Conservation (phyloP, 1,140 invertebrate genomes). For the Drosophila pachea region DNA sequence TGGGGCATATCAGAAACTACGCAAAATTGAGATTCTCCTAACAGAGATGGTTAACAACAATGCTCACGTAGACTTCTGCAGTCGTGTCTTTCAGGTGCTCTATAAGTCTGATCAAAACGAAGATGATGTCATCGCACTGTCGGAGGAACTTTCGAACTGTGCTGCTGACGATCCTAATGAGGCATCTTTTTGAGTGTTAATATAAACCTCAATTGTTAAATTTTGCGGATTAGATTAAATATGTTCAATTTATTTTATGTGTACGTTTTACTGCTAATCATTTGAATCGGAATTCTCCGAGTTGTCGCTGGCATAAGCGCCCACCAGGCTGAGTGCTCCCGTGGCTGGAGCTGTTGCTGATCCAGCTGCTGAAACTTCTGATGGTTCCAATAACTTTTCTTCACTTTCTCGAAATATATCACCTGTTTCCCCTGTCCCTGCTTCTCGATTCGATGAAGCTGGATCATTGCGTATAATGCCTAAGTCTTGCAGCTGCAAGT, state of each 20-base stretch:
- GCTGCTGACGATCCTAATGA: conserved; percentile 27
- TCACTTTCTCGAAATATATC: not conserved
- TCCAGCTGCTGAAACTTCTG: not conserved
- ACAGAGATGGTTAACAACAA: conserved; percentile 31
- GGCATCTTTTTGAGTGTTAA: conserved; percentile 33
- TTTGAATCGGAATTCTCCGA: conserved; percentile 38
- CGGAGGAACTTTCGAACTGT: not conserved
- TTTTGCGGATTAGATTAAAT: conserved; percentile 6
- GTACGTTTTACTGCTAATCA: conserved; percentile 19
- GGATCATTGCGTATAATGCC: conserved; percentile 63
- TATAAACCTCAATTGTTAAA: not conserved
- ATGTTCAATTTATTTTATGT: conserved; percentile 6
- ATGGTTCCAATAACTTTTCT: not conserved
- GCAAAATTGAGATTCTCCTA: conserved; percentile 49
- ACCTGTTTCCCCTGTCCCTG: not conserved
- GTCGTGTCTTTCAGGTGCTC: conserved; percentile 52
- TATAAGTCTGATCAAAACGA: conserved; percentile 35
- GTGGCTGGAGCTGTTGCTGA: not conserved
- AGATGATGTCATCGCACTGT: not conserved
- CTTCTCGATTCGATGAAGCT: no score
- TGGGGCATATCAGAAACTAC: conserved; percentile 55
- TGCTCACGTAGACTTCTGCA: conserved; percentile 44
- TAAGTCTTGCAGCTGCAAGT: conserved; percentile 63
- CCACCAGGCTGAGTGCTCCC: conserved; percentile 52
- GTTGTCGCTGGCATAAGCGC: conserved; percentile 56